Conservation (phyloP, 2,888 invertebrate species). For the Augochlorella aurata region DNA sequence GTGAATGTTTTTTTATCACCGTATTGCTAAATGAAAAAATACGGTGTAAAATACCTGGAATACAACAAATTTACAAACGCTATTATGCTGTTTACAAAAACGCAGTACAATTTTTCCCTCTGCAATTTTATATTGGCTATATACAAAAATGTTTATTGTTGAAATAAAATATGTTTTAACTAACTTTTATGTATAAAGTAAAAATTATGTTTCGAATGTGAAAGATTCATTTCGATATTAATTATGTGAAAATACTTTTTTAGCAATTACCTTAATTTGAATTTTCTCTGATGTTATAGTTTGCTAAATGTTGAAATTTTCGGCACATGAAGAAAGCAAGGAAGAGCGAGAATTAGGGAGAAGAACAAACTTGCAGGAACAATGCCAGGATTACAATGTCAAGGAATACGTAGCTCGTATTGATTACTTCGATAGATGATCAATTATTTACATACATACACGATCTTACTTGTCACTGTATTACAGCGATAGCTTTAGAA, state of each 20-base stretch:
- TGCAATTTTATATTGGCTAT: too few relatives aligned
- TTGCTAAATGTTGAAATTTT: not conserved
- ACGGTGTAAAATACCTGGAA: too few relatives aligned
- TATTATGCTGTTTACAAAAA: too few relatives aligned
- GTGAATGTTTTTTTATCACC: too few relatives aligned
- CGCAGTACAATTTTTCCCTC: too few relatives aligned
- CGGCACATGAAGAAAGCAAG: too few relatives aligned
- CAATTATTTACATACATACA: constrained; percentile 75
- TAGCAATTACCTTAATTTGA: not conserved
- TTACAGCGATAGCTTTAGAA: constrained; percentile 47
- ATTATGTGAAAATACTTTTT: not conserved
- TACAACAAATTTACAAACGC: too few relatives aligned
- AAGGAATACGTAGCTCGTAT: constrained; percentile 63
- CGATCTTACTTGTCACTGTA: constrained; percentile 62
- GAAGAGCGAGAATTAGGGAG: not conserved
- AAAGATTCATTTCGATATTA: not conserved
- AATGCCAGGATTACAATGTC: constrained; percentile 6
- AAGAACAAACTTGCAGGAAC: constrained; percentile 9
- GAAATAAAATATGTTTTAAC: too few relatives aligned
- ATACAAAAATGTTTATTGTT: too few relatives aligned
- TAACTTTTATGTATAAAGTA: too few relatives aligned
- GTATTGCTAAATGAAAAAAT: not conserved
- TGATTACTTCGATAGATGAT: constrained; percentile 73
- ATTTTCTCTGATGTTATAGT: not conserved
- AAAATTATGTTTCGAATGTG: too few relatives aligned